A percentile compares a stretch with the other conserved stretches of the same genome.
These are phyloP conservation scores for Protonemura montana DNA, from an alignment of 2,888 invertebrate species.

Conservation along the genomic window DNA sequence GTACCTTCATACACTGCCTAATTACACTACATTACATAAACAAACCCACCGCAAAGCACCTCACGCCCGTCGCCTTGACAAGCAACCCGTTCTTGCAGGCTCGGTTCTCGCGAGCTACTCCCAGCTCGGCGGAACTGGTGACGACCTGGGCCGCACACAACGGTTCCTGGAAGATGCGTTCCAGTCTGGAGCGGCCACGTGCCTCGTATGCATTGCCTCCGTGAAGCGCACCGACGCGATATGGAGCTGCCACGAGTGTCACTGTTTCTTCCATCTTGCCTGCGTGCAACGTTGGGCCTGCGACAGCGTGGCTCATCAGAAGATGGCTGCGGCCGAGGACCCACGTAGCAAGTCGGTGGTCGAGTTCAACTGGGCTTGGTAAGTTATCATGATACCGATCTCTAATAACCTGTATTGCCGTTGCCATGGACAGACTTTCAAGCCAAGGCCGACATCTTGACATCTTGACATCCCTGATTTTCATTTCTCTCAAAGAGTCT, in stretches of 20 bases:
- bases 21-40: too few relatives aligned
- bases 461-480: too few relatives aligned
- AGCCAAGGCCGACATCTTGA: too few relatives aligned
- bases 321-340: conserved; percentile 65
- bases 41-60: too few relatives aligned
- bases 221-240: conserved; percentile 83
- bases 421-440: too few relatives aligned
- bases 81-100: conserved; percentile 56
- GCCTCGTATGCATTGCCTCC: conserved; percentile 89
- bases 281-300: conserved; percentile 94
- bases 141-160: conserved; percentile 68
- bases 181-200: conserved; percentile 81
- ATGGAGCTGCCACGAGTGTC: conserved; percentile 88
- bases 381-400: conserved; percentile 52
- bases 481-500: too few relatives aligned
- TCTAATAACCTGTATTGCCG: not conserved
- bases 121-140: conserved; percentile 57
- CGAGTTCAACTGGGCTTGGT: conserved; percentile 61
- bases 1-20: too few relatives aligned
- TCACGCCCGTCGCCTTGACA: too few relatives aligned
- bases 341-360: conserved; percentile 52
- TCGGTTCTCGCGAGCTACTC: conserved; percentile 63
- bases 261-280: conserved; percentile 82
- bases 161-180: conserved; percentile 80
- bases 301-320: conserved; percentile 80